phyloP scores from a whole-genome alignment of 2,797 vertebrate genomes.

The Pachyuromys duprasi region DNA sequence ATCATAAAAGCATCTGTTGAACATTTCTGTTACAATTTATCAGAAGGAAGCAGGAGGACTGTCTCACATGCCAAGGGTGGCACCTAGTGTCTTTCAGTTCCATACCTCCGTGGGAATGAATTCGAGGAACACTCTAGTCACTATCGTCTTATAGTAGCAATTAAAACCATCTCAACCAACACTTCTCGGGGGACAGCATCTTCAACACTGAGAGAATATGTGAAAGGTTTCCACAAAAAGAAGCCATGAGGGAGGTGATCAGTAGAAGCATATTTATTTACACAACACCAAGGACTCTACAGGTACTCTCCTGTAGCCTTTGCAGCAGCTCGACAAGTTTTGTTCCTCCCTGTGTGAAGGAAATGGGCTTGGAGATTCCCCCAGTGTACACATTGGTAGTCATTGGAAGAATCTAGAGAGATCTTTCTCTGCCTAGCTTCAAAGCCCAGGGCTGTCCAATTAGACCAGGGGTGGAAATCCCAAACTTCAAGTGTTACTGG shows the following conservation, averaged over 20 bases:
- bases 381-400: not conserved
- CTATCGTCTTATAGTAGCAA: not conserved
- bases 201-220: not conserved
- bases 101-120: not conserved
- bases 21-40: conserved; percentile 42
- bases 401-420: not conserved
- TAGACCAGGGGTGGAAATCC: not conserved
- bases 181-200: not conserved
- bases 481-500: not conserved
- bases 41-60: not conserved
- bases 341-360: not conserved
- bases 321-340: not conserved
- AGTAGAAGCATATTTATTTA: not conserved
- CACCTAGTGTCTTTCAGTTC: not conserved
- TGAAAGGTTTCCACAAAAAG: conserved; percentile 9
- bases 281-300: not conserved
- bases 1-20: not conserved
- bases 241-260: not conserved
- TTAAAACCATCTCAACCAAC: not conserved
- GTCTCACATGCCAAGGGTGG: not conserved
- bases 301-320: not conserved
- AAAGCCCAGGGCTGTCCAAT: not conserved
- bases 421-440: not conserved
- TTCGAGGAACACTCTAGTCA: not conserved
- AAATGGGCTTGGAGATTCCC: not conserved